These are phyloP conservation scores for Protosalanx chinensis DNA, from an alignment of 2,797 vertebrate genomes.

Conservation along the genomic window DNA sequence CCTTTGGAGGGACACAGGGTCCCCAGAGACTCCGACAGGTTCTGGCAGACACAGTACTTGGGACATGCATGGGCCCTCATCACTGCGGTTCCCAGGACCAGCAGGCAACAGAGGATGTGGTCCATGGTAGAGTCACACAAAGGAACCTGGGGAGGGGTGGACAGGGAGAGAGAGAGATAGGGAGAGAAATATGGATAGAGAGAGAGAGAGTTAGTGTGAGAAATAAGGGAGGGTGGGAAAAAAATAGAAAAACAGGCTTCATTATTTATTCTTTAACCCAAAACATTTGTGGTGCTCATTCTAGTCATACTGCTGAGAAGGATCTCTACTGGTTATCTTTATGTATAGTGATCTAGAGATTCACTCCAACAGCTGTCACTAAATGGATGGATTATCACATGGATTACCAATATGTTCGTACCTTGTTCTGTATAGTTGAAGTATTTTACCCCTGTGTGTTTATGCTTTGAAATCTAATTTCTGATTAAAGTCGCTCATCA, in stretches of 20 bases:
- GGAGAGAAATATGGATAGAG: not conserved
- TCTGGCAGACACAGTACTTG: conserved; percentile 93
- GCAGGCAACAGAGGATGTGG: conserved; percentile 83
- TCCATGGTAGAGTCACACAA: conserved; percentile 86
- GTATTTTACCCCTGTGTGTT: too few species aligned
- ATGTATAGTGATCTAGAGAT: conserved; percentile 24
- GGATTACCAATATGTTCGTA: conserved; percentile 18
- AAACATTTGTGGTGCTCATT: too few species aligned
- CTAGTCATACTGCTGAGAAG: too few species aligned
- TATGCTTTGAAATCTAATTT: too few species aligned
- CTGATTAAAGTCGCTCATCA: too few species aligned
- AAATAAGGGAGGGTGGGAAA: not conserved
- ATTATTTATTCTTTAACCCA: not conserved
- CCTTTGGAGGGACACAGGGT: conserved; percentile 92
- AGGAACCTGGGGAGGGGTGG: conserved; percentile 68
- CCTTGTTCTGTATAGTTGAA: too few species aligned
- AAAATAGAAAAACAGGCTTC: conserved; percentile 2
- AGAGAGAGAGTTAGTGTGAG: not conserved
- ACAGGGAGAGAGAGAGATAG: conserved; percentile 27
- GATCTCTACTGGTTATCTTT: conserved; percentile 12
- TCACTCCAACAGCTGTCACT: conserved; percentile 10
- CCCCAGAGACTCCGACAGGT: conserved; percentile 90
- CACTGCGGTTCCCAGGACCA: conserved; percentile 87
- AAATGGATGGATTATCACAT: not conserved
- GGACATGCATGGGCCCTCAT: conserved; percentile 83